phyloP scores from a whole-genome alignment of 2,797 vertebrate species.

The Dendrocincla fuliginosa region DNA sequence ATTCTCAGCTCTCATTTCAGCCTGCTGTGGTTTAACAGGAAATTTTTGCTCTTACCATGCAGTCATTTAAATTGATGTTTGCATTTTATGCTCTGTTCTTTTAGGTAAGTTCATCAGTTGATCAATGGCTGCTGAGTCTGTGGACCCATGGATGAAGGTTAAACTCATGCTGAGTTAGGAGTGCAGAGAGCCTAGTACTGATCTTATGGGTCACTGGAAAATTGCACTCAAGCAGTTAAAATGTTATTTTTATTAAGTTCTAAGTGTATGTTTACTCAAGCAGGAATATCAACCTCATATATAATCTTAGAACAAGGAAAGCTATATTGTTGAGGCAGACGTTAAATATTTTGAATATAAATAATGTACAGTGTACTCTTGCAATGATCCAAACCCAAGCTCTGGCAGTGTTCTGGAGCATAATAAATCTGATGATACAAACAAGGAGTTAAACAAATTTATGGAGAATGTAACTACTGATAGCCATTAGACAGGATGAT shows the following conservation, averaged over 20 bases:
- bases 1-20: constrained; percentile 24
- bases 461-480: not conserved
- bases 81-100: not conserved
- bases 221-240: not conserved
- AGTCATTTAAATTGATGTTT: not conserved
- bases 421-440: not conserved
- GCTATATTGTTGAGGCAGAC: not conserved
- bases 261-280: not conserved
- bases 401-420: not conserved
- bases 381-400: not conserved
- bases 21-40: constrained; percentile 21
- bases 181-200: not conserved
- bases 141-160: not conserved
- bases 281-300: not conserved
- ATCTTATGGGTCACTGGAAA: not conserved
- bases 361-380: not conserved
- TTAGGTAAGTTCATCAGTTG: not conserved
- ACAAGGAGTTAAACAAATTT: not conserved
- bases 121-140: not conserved
- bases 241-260: constrained; percentile 22
- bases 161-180: not conserved
- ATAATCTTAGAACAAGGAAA: not conserved
- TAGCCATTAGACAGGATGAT: not conserved
- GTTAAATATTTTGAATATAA: constrained; percentile 35
- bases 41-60: not conserved